Conservation (phyloP, 2,888 invertebrate genomes). For the Parnassius orleans region DNA sequence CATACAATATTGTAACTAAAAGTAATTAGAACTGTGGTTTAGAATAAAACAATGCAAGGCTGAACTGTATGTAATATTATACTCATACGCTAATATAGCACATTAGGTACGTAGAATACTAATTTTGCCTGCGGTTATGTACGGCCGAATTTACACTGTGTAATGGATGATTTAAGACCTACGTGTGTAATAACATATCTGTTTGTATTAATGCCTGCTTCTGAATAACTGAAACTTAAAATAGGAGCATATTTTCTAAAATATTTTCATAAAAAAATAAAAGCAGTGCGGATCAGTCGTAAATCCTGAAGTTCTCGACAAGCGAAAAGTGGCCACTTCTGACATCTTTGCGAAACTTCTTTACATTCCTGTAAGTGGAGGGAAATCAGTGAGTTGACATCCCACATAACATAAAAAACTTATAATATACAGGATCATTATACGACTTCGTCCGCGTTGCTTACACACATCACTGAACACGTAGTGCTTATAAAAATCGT, state of each 20-base stretch:
- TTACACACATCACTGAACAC: no score
- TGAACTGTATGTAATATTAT: no score
- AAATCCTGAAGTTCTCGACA: constrained; percentile 4
- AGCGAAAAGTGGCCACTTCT: constrained; percentile 8
- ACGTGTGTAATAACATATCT: neutral
- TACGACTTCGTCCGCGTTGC: no score
- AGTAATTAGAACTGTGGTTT: neutral
- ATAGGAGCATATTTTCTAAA: neutral
- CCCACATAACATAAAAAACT: no score
- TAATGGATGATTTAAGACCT: neutral
- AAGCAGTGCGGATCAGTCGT: constrained; percentile 1
- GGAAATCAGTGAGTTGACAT: neutral
- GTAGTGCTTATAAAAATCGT: no score
- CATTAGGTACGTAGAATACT: no score
- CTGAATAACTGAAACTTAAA: no score
- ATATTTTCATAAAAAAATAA: neutral
- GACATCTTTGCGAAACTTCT: neutral
- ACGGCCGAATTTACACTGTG: no score
- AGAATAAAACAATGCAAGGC: no score
- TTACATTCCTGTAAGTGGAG: neutral
- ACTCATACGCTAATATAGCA: no score
- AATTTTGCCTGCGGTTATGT: neutral
- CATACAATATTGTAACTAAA: neutral
- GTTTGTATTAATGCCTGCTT: no score
- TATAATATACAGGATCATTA: no score